These are phyloP conservation scores for Sinhomidia bicolor DNA, from an alignment of 2,888 invertebrate species.

Conservation along the genomic window DNA sequence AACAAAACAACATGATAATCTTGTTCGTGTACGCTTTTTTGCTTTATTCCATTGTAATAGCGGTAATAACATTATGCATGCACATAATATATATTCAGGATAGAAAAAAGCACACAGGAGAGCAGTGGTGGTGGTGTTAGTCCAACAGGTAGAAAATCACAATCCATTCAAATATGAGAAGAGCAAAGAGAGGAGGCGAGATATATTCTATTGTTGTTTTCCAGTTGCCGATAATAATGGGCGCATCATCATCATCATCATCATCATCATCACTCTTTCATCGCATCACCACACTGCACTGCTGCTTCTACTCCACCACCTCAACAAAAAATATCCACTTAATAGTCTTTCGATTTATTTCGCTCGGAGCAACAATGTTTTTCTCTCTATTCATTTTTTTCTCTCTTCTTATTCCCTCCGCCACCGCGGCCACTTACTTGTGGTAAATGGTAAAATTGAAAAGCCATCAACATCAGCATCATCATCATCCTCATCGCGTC, in stretches of 20 bases:
- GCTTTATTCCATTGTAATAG: conserved; percentile 35
- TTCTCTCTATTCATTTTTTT: conserved; percentile 49
- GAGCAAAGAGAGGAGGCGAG: conserved; percentile 21
- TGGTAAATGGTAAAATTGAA: conserved; percentile 45
- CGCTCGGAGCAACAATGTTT: conserved; percentile 71
- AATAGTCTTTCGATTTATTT: conserved; percentile 75
- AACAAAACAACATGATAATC: not conserved
- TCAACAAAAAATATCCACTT: conserved; percentile 59
- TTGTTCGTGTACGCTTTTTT: not conserved
- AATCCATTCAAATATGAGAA: conserved; percentile 12
- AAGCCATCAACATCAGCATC: conserved; percentile 6
- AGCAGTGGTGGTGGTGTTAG: no score
- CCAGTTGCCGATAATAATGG: conserved; percentile 75
- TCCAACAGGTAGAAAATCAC: conserved; percentile 22
- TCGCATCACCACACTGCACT: conserved; percentile 8
- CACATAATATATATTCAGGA: conserved; percentile 9
- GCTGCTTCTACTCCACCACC: not conserved
- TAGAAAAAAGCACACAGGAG: not conserved
- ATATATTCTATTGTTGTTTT: conserved; percentile 50
- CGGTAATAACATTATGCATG: conserved; percentile 54
- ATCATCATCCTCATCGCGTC: not conserved
- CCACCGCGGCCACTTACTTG: conserved; percentile 23
- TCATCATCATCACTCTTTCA: conserved; percentile 24
- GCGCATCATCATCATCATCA: conserved; percentile 57
- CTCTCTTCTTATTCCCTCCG: conserved; percentile 28